Base-by-base conservation (phyloP, 2,797 vertebrate species). In the Sternarchorhynchus goeldii region DNA sequence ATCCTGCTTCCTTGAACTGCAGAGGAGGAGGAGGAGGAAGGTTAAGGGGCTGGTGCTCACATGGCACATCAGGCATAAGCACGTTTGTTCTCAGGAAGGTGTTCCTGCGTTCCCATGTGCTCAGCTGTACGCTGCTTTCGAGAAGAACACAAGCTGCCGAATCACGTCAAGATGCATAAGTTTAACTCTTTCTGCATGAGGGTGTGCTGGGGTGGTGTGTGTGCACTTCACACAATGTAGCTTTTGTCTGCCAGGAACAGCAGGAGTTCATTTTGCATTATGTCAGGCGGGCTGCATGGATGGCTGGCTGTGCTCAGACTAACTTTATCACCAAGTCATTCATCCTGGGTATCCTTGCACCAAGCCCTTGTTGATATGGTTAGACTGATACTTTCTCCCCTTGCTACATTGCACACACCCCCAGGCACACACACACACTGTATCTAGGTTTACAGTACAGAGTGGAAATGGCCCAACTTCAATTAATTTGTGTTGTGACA, bases 41-140 rank as follows among this genome's bases (percentile, higher is more conserved):
- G 79, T 82, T 74, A 78, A 83, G 71, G 79, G 74, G 57, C 50
- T 74, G 59, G 34, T 29, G 39, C 74, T 34, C 50, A 39, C 36
- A 57, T 70, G 68, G 73, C 73, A 64, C 81, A 68, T 66, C 77
- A 60, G 8, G 79, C 83, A 82, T 75, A 78, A 66, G 70, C 59
- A 66, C 64, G 79, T 59, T 63, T 59, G 73, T 77, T 65, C 73
- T 6, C 4, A 20, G 53, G 36, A 41, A 50, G 7, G 10, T n/a
- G 8, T 62, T 12, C 63, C 45, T n/a, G 56, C 12, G 36, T 34
- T 75, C 72, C 34, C 12, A 5, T 45, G 3, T 63, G 74, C 67
- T 32, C 2, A 10, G 36, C 36, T 77, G 10, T 21, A 8, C 45
- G 64, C 39, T 74, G 70, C 32, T 68, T 69, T 69, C 16, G 63